These are phyloP conservation scores for Carassius carassius DNA, from an alignment of 2,113 vertebrate genomes.

Conservation along the genomic window DNA sequence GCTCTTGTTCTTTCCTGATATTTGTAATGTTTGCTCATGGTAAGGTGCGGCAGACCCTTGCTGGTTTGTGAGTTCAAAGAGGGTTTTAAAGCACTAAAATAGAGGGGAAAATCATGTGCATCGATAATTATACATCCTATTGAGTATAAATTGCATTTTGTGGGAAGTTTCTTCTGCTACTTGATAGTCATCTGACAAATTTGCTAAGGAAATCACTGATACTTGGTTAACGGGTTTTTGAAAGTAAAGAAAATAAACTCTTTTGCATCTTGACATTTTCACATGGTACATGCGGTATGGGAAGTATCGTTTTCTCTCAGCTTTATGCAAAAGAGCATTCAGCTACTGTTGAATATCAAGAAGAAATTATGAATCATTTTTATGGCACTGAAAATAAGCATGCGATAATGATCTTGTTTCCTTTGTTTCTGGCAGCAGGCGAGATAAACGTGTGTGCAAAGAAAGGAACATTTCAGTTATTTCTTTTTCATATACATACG, in stretches of 20 bases:
- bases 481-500: not conserved
- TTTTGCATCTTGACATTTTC: conserved; percentile 53
- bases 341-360: not conserved
- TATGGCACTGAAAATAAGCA: not conserved
- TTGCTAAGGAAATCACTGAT: conserved; percentile 52
- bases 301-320: conserved; percentile 13
- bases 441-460: not conserved
- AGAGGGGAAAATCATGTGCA: not conserved
- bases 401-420: conserved; percentile 13
- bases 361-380: not conserved
- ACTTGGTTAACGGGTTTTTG: conserved; percentile 51
- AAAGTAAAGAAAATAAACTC: conserved; percentile 38
- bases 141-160: not conserved
- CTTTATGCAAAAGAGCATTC: conserved; percentile 52
- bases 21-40: conserved; percentile 50
- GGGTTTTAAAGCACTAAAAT: not conserved
- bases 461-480: conserved; percentile 27
- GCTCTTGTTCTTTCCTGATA: conserved; percentile 25
- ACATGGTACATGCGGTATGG: not conserved
- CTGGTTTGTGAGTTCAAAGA: not conserved
- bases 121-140: not conserved
- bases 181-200: conserved; percentile 13
- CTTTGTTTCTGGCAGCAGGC: not conserved
- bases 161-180: not conserved
- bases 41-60: not conserved